Evolutionary conservation across 2,888 invertebrate genomes (phyloP).

Genomic region (Lamellibrachia satsuma): DNA sequence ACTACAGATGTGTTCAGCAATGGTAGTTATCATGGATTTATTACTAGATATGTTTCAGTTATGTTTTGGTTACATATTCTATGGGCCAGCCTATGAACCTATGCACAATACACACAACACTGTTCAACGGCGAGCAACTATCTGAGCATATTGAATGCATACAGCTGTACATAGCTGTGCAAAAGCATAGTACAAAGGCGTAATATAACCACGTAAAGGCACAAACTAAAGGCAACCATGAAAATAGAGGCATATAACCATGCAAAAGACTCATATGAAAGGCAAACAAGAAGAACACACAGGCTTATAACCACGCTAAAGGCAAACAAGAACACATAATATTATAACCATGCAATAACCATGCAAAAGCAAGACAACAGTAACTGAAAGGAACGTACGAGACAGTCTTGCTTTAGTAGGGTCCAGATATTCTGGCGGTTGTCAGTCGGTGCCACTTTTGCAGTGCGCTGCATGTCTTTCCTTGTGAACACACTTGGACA

Average conservation of each 20-base stretch:
- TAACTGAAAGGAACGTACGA: neutral
- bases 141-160: neutral
- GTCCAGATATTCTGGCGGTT: conserved; percentile 21
- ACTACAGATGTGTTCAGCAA: neutral
- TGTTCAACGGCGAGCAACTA: neutral
- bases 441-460: neutral
- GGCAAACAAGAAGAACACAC: neutral
- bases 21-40: neutral
- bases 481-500: neutral
- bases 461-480: neutral
- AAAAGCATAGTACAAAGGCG: neutral
- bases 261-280: neutral
- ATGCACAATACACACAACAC: neutral
- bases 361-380: neutral
- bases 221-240: neutral
- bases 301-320: neutral
- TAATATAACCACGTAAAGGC: neutral
- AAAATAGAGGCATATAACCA: neutral
- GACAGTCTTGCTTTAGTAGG: conserved; percentile 17
- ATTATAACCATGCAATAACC: conserved; percentile 5
- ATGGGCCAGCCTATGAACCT: neutral
- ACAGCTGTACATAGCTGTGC: neutral
- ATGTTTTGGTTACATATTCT: neutral
- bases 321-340: neutral
- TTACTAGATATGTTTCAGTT: neutral